Evolutionary conservation across 1,140 invertebrate genomes (phyloP).

Genomic region (Heliothis virescens): DNA sequence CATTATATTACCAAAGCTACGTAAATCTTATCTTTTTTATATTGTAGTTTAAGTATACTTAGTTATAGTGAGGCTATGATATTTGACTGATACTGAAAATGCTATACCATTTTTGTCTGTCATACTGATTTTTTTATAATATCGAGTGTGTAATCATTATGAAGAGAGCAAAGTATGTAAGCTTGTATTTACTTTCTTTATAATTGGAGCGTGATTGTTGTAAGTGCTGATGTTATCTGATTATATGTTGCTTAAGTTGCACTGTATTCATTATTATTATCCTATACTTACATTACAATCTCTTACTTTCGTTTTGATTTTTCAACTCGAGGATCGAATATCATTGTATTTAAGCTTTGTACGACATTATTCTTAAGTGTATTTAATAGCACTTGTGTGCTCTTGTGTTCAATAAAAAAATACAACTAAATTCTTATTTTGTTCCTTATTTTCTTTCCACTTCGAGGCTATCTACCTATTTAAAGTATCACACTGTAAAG

Average conservation of each 20-base stretch:
- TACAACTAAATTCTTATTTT: slow-evolving; percentile 50
- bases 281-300: not conserved
- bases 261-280: not conserved
- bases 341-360: slow-evolving; percentile 50
- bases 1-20: slow-evolving; percentile 55
- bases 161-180: not conserved
- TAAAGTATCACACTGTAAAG: too few species aligned
- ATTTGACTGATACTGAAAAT: slow-evolving; percentile 57
- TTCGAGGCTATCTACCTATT: not conserved
- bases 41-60: slow-evolving; percentile 45
- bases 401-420: slow-evolving; percentile 67
- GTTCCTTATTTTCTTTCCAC: slow-evolving; percentile 12
- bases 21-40: slow-evolving; percentile 54
- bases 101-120: slow-evolving; percentile 1
- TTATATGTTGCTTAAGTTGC: slow-evolving; percentile 3
- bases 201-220: not conserved
- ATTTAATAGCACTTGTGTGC: slow-evolving; percentile 59
- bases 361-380: slow-evolving; percentile 51
- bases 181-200: not conserved
- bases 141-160: not conserved
- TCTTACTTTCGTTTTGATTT: slow-evolving; percentile 12
- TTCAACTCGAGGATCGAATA: slow-evolving; percentile 40
- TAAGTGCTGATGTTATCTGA: slow-evolving; percentile 1
- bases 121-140: not conserved
- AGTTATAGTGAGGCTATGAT: slow-evolving; percentile 59